Percentiles rank a stretch among this genome's conserved stretches.
Conservation (phyloP, 1,140 invertebrate species). For the Sycophila sp. region DNA sequence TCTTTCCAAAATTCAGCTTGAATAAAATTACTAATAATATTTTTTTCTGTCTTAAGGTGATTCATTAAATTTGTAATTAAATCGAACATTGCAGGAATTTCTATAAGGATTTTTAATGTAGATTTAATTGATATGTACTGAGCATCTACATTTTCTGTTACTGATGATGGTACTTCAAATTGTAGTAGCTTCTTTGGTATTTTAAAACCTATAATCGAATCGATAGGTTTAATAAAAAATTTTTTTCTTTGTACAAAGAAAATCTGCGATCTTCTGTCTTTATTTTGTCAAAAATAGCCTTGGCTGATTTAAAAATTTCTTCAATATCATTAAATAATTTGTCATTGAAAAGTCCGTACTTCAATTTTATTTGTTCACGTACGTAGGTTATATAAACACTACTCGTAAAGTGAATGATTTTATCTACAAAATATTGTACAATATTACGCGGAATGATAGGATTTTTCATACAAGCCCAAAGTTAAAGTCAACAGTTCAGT, state of each 20-base stretch:
- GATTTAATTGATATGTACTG: slow-evolving; percentile 56
- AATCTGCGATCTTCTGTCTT: neutral
- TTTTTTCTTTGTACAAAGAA: neutral
- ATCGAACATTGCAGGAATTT: neutral
- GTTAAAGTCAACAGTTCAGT: neutral
- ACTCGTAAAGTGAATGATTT: neutral
- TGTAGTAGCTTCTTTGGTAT: no score
- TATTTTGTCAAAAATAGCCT: neutral
- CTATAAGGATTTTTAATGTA: slow-evolving; percentile 48
- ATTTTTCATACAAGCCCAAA: slow-evolving; percentile 7
- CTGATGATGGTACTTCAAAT: neutral
- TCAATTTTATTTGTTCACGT: no score
- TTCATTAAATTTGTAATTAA: slow-evolving; percentile 3
- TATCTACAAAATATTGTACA: slow-evolving; percentile 9
- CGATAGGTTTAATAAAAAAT: neutral
- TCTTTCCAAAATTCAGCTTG: slow-evolving; percentile 19
- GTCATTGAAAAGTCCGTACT: no score
- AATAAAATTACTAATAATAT: slow-evolving; percentile 3
- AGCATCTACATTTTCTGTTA: neutral
- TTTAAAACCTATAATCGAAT: no score
- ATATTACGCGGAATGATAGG: slow-evolving; percentile 1
- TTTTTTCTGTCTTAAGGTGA: neutral
- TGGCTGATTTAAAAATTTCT: neutral
- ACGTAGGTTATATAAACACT: no score
- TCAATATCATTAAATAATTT: no score